phyloP scores from a whole-genome alignment of 2,113 vertebrate species.

The Nibea coibor region DNA sequence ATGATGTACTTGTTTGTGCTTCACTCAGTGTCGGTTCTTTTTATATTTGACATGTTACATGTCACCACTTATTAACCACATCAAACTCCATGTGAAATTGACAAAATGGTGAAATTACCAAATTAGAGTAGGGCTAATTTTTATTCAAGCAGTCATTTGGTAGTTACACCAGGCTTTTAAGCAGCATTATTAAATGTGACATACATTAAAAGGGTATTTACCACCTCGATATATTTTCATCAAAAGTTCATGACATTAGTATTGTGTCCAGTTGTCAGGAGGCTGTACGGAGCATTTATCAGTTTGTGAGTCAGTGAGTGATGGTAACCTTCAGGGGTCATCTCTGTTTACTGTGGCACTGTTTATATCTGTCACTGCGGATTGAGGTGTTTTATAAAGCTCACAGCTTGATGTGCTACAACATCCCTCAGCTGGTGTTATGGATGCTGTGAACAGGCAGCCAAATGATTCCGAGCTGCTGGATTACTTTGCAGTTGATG shows the following conservation, averaged over 20 bases:
- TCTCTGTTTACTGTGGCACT: slow-evolving; percentile 66
- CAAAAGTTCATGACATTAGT: neutral
- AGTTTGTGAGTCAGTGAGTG: slow-evolving; percentile 49
- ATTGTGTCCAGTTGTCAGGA: slow-evolving; percentile 24
- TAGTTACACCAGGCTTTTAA: slow-evolving; percentile 12
- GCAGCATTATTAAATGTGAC: neutral
- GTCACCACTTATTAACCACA: slow-evolving; percentile 30
- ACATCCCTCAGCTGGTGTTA: slow-evolving; percentile 64
- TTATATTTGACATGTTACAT: slow-evolving; percentile 15
- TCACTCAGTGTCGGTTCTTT: neutral
- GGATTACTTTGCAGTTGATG: slow-evolving; percentile 64
- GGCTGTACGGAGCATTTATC: slow-evolving; percentile 44
- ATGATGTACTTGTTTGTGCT: neutral
- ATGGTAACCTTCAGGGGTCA: slow-evolving; percentile 66
- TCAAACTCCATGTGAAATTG: slow-evolving; percentile 9
- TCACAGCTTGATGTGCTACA: slow-evolving; percentile 61
- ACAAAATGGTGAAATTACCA: neutral
- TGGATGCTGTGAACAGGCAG: slow-evolving; percentile 59
- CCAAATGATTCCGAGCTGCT: slow-evolving; percentile 51
- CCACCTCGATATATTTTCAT: slow-evolving; percentile 22
- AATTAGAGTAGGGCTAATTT: neutral
- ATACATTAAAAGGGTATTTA: neutral
- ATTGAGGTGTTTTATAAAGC: slow-evolving; percentile 72
- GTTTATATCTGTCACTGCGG: slow-evolving; percentile 64
- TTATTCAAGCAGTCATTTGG: neutral